Percentiles rank a stretch among this genome's conserved stretches.
These are phyloP conservation scores for Ochropacha duplaris DNA, from an alignment of 2,888 invertebrate genomes.

Conservation along the genomic window DNA sequence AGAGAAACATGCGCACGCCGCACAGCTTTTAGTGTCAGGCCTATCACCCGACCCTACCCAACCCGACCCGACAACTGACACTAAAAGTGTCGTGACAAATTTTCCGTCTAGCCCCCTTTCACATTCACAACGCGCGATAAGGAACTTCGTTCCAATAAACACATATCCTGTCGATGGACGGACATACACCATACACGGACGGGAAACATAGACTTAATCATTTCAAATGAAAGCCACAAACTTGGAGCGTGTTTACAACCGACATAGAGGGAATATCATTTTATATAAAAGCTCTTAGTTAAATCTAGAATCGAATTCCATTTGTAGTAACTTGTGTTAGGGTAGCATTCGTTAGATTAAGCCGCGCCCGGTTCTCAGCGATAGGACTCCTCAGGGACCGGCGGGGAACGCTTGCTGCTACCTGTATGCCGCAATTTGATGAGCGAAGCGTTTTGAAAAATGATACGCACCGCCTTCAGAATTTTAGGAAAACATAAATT, in stretches of 20 bases:
- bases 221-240: slow-evolving; percentile 10
- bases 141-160: too few species aligned
- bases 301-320: slow-evolving; percentile 75
- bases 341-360: slow-evolving; percentile 75
- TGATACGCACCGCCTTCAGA: too few species aligned
- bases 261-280: slow-evolving; percentile 32
- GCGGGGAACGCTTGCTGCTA: slow-evolving; percentile 49
- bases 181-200: too few species aligned
- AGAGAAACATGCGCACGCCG: too few species aligned
- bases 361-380: slow-evolving; percentile 64
- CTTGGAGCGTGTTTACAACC: slow-evolving; percentile 15
- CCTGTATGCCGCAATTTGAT: slow-evolving; percentile 17
- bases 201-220: slow-evolving; percentile 13
- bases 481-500: too few species aligned
- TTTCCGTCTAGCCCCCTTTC: too few species aligned
- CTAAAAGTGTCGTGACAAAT: too few species aligned
- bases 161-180: too few species aligned
- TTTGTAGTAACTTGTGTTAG: slow-evolving; percentile 74
- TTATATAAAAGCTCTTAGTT: slow-evolving; percentile 64
- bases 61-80: too few species aligned
- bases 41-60: too few species aligned
- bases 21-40: too few species aligned
- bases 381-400: slow-evolving; percentile 69
- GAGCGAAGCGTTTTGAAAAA: slow-evolving; percentile 1
- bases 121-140: too few species aligned